Evolutionary conservation across 2,797 vertebrate species (phyloP).

Genomic region (Leucoraja ocellata): DNA sequence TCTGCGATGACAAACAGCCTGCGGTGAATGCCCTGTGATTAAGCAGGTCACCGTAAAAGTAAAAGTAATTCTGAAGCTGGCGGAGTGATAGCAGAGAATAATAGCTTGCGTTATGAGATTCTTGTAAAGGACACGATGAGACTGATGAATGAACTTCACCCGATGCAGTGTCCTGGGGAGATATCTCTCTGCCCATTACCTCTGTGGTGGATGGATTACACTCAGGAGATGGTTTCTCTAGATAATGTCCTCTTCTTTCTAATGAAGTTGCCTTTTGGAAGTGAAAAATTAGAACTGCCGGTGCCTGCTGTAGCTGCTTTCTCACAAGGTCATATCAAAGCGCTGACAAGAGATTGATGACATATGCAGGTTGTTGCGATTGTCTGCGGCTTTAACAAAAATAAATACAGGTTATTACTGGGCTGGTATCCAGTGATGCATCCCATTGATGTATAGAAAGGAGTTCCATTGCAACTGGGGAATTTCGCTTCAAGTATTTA

Average conservation of each 20-base stretch:
- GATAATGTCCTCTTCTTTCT: neutral
- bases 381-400: no score
- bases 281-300: neutral
- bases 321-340: neutral
- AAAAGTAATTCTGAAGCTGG: conserved; percentile 9
- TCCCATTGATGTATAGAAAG: no score
- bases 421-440: no score
- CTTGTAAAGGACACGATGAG: conserved; percentile 21
- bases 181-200: conserved; percentile 2
- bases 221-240: neutral
- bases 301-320: neutral
- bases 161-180: neutral
- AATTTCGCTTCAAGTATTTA: no score
- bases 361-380: no score
- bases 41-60: neutral
- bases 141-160: neutral
- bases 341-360: neutral
- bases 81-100: neutral
- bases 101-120: conserved; percentile 30
- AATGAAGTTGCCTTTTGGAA: neutral
- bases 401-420: no score
- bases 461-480: no score
- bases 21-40: neutral
- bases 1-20: neutral
- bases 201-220: neutral